Percentiles rank a stretch among this genome's conserved stretches.
Conservation (phyloP, 1,140 invertebrate species). For the Xylocopa sonorina region DNA sequence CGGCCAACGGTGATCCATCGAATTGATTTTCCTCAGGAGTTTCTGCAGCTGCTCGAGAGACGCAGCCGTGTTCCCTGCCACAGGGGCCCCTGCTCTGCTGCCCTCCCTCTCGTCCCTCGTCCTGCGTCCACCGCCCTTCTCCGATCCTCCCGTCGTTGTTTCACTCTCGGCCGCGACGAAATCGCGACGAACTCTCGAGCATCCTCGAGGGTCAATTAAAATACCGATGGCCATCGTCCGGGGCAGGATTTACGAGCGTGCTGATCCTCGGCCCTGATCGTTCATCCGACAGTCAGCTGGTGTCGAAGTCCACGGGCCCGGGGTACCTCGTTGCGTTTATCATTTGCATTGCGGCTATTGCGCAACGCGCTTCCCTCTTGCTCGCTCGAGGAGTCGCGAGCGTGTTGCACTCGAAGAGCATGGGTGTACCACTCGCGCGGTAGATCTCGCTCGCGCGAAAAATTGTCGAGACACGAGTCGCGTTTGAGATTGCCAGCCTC, state of each 20-base stretch:
- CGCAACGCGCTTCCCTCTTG: not conserved
- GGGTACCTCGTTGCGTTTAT: conserved; percentile 44
- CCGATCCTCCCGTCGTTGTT: not conserved
- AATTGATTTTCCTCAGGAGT: conserved; percentile 35
- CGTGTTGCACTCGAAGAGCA: not conserved
- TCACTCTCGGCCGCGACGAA: conserved; percentile 34
- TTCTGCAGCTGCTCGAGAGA: conserved; percentile 35
- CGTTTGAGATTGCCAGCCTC: not conserved
- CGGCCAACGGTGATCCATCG: conserved; percentile 24
- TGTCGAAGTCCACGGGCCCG: conserved; percentile 56
- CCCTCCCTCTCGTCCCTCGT: not conserved
- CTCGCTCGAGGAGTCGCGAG: not conserved
- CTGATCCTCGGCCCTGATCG: conserved; percentile 51
- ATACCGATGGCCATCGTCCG: conserved; percentile 62
- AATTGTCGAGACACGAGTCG: not conserved
- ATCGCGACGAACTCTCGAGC: conserved; percentile 48
- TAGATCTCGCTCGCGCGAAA: not conserved
- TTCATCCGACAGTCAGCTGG: conserved; percentile 48
- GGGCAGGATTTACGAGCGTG: conserved; percentile 48
- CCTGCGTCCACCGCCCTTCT: too few relatives aligned
- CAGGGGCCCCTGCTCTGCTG: too few relatives aligned
- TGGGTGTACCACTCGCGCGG: too few relatives aligned
- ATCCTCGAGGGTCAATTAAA: conserved; percentile 51
- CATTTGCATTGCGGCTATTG: conserved; percentile 43
- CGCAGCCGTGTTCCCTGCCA: not conserved